These are phyloP conservation scores for Psephotus haematonotus DNA, from an alignment of 2,113 vertebrate species.

Conservation along the genomic window DNA sequence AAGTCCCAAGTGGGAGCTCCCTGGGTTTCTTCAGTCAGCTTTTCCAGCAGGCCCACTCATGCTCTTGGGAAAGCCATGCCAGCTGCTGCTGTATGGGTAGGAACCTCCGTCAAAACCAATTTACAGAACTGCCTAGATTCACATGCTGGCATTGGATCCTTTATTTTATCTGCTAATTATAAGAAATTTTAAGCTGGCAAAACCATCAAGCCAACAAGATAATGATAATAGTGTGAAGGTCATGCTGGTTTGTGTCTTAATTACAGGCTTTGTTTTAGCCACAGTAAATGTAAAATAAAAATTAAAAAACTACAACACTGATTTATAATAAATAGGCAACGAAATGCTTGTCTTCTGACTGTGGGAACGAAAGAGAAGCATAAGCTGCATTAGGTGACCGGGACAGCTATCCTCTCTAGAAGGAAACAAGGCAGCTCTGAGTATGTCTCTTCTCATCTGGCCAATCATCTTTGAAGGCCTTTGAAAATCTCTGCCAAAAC, in stretches of 20 bases:
- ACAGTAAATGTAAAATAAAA: neutral
- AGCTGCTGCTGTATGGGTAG: neutral
- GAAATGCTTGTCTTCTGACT: neutral
- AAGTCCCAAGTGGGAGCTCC: neutral
- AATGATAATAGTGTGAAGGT: neutral
- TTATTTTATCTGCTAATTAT: neutral
- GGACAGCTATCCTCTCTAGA: neutral
- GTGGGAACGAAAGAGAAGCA: neutral
- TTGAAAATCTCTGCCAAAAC: neutral
- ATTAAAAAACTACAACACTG: neutral
- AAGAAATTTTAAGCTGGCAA: neutral
- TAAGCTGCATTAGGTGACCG: neutral
- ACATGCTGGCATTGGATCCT: fast-evolving
- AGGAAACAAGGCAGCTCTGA: neutral
- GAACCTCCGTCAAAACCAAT: neutral
- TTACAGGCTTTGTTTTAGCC: neutral
- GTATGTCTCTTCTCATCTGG: neutral
- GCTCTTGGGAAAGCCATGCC: neutral
- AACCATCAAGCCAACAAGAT: neutral
- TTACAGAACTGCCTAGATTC: neutral
- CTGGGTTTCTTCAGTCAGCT: neutral
- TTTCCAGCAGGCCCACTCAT: neutral
- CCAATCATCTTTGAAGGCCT: neutral
- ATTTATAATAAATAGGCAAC: neutral
- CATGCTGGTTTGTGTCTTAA: neutral